phyloP scores from a whole-genome alignment of 2,888 invertebrate species.

The Caenorhabditis doughertyi region DNA sequence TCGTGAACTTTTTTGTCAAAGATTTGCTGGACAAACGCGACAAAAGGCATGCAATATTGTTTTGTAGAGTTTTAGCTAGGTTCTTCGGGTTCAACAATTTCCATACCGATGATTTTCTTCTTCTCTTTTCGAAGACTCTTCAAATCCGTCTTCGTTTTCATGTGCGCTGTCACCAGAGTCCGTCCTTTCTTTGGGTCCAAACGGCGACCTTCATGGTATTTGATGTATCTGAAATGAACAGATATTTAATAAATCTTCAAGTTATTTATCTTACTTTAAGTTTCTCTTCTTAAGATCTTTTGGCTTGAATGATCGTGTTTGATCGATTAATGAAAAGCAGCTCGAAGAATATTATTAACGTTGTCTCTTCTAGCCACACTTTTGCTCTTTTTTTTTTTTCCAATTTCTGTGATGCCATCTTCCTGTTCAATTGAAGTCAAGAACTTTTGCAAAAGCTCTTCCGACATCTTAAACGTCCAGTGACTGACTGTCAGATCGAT shows the following conservation, averaged over 20 bases:
- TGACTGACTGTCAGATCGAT: not conserved
- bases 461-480: slow-evolving; percentile 53
- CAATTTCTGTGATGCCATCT: slow-evolving; percentile 52
- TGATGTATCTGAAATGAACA: slow-evolving; percentile 56
- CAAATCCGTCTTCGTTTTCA: slow-evolving; percentile 52
- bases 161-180: slow-evolving; percentile 40
- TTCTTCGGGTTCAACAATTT: too few species aligned
- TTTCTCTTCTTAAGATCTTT: slow-evolving; percentile 66
- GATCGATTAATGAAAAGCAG: slow-evolving; percentile 67
- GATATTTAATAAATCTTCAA: not conserved
- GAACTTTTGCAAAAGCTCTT: slow-evolving; percentile 67
- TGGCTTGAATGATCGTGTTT: slow-evolving; percentile 60
- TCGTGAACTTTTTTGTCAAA: too few species aligned
- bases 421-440: slow-evolving; percentile 61
- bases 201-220: slow-evolving; percentile 50
- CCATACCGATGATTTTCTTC: slow-evolving; percentile 41
- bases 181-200: slow-evolving; percentile 54
- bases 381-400: slow-evolving; percentile 48
- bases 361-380: slow-evolving; percentile 29
- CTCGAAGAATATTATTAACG: slow-evolving; percentile 51
- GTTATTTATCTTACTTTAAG: slow-evolving; percentile 47
- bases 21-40: too few species aligned
- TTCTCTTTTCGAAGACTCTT: slow-evolving; percentile 52
- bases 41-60: too few species aligned
- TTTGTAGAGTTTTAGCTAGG: too few species aligned